phyloP scores from a whole-genome alignment of 1,140 invertebrate species.

The Zophobas morio region DNA sequence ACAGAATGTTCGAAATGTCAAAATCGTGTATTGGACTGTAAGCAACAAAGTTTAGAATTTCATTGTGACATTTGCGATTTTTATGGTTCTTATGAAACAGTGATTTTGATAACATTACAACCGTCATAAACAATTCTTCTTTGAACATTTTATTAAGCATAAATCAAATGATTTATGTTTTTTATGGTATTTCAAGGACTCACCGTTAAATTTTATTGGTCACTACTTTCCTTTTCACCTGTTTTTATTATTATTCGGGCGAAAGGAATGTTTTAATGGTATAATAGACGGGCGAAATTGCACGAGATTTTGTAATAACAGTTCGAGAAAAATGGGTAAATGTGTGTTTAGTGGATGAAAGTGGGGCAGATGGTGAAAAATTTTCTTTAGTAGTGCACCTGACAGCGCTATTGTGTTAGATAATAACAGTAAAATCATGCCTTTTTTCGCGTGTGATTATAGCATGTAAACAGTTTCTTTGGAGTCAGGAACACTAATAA shows the following conservation, averaged over 20 bases:
- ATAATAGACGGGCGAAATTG: too few relatives aligned
- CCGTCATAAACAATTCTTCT: background rate
- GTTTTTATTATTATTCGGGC: too few relatives aligned
- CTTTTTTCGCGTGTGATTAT: background rate
- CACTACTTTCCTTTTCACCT: too few relatives aligned
- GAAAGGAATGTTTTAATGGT: too few relatives aligned
- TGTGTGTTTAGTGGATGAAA: too few relatives aligned
- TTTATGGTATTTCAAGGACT: too few relatives aligned
- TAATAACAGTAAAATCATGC: too few relatives aligned
- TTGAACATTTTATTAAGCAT: background rate
- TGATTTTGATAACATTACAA: conserved; percentile 6
- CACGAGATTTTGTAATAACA: background rate
- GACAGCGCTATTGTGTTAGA: too few relatives aligned
- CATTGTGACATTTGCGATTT: background rate
- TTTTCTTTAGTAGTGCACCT: background rate
- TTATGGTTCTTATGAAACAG: background rate
- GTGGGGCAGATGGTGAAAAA: background rate
- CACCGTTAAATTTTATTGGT: too few relatives aligned
- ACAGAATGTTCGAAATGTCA: background rate
- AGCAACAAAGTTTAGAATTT: background rate
- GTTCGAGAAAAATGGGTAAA: background rate
- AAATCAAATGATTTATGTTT: background rate
- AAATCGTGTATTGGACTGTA: background rate
- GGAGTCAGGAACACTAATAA: conserved; percentile 32
- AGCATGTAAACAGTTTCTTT: conserved; percentile 20